These are phyloP conservation scores for Galeopsomyia nigrocyanea DNA, from an alignment of 2,888 invertebrate genomes.

Conservation along the genomic window DNA sequence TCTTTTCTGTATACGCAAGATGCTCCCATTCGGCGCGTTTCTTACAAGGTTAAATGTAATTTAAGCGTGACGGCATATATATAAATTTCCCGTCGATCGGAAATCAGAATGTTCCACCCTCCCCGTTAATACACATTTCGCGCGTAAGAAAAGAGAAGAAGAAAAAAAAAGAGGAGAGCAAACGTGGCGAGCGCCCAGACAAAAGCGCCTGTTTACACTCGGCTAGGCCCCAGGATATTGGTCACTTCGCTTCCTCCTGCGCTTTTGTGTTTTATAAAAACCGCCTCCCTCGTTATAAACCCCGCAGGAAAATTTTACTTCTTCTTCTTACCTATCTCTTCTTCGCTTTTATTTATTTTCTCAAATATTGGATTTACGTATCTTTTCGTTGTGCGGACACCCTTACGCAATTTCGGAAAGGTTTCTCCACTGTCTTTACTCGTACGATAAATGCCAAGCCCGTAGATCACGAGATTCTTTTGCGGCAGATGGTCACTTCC, in stretches of 20 bases:
- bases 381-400: constrained; percentile 44
- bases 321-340: background rate
- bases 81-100: constrained; percentile 14
- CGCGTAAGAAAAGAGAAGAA: constrained; percentile 50
- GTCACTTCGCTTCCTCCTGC: constrained; percentile 59
- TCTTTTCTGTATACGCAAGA: too few relatives aligned
- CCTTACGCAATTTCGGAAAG: background rate
- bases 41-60: constrained; percentile 8
- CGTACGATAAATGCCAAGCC: background rate
- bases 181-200: constrained; percentile 48
- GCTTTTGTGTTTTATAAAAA: constrained; percentile 60
- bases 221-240: constrained; percentile 61
- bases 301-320: background rate
- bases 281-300: constrained; percentile 26
- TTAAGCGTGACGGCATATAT: constrained; percentile 48
- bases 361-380: constrained; percentile 58
- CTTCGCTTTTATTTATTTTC: constrained; percentile 58
- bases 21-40: too few relatives aligned
- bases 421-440: constrained; percentile 17
- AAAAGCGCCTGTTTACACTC: constrained; percentile 61
- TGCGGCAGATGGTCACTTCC: constrained; percentile 46
- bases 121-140: constrained; percentile 51
- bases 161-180: constrained; percentile 51
- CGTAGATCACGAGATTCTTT: constrained; percentile 7
- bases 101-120: constrained; percentile 52